Evolutionary conservation across 2,888 invertebrate genomes (phyloP).

Genomic region (Cyaniris semiargus): DNA sequence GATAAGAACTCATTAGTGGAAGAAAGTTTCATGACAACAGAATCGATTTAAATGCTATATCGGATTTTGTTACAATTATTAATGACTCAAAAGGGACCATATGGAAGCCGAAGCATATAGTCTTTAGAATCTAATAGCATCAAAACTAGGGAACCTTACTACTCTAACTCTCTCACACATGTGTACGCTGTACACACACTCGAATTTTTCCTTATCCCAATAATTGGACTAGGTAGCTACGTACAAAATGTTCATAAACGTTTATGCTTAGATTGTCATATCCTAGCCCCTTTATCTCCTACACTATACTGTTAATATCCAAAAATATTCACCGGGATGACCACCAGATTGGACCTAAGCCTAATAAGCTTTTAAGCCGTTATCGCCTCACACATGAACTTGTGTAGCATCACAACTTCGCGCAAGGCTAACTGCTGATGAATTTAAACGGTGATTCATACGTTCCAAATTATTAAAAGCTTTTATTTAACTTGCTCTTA

Average conservation of each 20-base stretch:
- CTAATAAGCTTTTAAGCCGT: background rate
- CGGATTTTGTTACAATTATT: background rate
- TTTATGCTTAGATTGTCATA: background rate
- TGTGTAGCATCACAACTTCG: constrained; percentile 16
- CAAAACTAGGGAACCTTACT: background rate
- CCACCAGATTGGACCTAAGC: background rate
- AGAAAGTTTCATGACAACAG: background rate
- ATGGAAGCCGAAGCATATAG: background rate
- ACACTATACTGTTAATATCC: background rate
- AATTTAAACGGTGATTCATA: constrained; percentile 30
- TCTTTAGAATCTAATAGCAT: background rate
- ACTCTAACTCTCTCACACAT: background rate
- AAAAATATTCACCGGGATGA: background rate
- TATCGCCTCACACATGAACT: constrained; percentile 13
- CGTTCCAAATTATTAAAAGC: constrained; percentile 19
- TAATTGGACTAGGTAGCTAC: background rate
- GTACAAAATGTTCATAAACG: background rate
- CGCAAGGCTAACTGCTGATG: background rate
- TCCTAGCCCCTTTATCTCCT: background rate
- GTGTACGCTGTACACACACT: background rate
- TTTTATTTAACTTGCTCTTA: too few relatives aligned
- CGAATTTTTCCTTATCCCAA: background rate
- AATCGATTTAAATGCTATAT: background rate
- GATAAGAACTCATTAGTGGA: background rate
- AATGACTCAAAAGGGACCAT: background rate